Percentiles rank a stretch among this genome's conserved stretches.
Conservation (phyloP, 2,113 vertebrate species). For the Amphilophus citrinellus region DNA sequence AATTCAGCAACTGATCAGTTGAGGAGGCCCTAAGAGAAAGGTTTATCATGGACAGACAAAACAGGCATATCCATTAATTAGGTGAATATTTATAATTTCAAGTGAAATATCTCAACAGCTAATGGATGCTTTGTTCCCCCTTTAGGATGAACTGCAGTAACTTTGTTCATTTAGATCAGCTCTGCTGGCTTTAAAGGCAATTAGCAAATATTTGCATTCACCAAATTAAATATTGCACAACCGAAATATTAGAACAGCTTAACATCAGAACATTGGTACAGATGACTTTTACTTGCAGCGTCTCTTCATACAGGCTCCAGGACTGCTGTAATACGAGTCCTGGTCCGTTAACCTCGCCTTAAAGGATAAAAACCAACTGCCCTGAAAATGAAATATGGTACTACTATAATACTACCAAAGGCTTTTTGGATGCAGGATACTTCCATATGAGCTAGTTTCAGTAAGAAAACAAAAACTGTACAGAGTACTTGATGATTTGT, state of each 20-base stretch:
- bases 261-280: background rate
- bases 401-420: background rate
- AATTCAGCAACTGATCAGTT: background rate
- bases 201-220: background rate
- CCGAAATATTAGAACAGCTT: background rate
- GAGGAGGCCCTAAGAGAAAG: background rate
- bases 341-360: background rate
- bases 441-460: background rate
- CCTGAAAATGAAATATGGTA: background rate
- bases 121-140: rapidly evolving
- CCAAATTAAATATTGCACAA: background rate
- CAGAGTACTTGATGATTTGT: background rate
- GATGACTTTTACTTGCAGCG: background rate
- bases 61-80: background rate
- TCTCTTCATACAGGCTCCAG: background rate
- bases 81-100: background rate
- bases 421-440: background rate
- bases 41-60: rapidly evolving
- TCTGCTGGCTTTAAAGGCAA: background rate
- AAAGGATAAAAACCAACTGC: background rate
- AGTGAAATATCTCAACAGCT: background rate
- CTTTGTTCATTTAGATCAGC: background rate
- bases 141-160: background rate
- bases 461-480: background rate
- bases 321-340: background rate